Evolutionary conservation across 2,888 invertebrate genomes (phyloP).

Genomic region (Eristalis pertinax): DNA sequence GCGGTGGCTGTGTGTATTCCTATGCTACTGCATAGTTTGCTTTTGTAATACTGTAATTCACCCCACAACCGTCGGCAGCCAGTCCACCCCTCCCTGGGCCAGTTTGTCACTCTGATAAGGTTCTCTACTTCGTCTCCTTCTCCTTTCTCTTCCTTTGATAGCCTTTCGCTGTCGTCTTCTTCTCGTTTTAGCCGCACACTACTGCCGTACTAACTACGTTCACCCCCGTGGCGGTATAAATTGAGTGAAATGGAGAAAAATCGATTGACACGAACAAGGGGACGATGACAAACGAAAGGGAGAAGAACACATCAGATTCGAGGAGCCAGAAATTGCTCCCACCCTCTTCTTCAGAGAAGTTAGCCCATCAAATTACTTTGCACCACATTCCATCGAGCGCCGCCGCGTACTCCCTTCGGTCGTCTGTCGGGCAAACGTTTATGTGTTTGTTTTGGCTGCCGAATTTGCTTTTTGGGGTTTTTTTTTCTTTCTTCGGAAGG

Average conservation of each 20-base stretch:
- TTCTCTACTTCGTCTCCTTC: background rate
- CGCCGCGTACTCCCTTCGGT: background rate
- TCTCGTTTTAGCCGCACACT: conserved; percentile 1
- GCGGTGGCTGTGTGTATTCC: background rate
- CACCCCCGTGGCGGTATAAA: conserved; percentile 47
- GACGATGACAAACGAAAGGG: background rate
- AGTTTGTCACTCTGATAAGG: conserved; percentile 57
- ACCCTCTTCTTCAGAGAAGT: conserved; percentile 10
- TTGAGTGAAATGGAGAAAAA: conserved; percentile 64
- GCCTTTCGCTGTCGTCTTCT: background rate
- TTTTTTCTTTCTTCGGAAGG: background rate
- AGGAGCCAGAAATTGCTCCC: conserved; percentile 27
- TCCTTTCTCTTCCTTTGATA: background rate
- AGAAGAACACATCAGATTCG: background rate
- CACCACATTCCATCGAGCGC: conserved; percentile 42
- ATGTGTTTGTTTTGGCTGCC: conserved; percentile 66
- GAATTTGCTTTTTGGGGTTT: conserved; percentile 47
- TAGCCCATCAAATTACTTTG: conserved; percentile 64
- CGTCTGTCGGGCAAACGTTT: background rate
- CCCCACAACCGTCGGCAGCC: background rate
- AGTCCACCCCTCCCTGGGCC: background rate
- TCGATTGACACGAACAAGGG: conserved; percentile 65
- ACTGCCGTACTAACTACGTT: conserved; percentile 52
- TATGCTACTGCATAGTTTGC: conserved; percentile 51
- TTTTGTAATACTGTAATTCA: conserved; percentile 56